Evolutionary conservation across 2,113 vertebrate species (phyloP).

Genomic region (Carettochelys insculpta): DNA sequence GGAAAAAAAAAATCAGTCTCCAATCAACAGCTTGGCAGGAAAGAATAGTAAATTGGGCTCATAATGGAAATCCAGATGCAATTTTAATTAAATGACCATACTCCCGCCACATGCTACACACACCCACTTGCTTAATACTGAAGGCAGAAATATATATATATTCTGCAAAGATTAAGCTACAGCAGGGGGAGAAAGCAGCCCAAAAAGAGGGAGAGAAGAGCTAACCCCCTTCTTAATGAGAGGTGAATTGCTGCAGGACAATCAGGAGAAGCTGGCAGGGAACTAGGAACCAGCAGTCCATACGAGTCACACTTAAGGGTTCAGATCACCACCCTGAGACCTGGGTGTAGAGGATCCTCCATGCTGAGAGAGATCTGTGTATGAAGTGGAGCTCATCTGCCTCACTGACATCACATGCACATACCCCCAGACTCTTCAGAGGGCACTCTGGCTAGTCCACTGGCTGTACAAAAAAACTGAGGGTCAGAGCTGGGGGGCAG

Average conservation of each 20-base stretch:
- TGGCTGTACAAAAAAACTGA: not conserved
- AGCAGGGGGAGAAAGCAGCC: too few relatives aligned
- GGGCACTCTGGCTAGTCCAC: not conserved
- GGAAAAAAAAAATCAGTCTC: not conserved
- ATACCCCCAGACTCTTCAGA: not conserved
- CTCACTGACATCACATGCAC: not conserved
- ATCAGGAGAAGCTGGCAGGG: too few relatives aligned
- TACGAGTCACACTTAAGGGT: too few relatives aligned
- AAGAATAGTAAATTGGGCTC: not conserved
- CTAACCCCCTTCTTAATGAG: too few relatives aligned
- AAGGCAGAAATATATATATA: fast-evolving
- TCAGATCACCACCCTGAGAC: not conserved
- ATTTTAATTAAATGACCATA: not conserved
- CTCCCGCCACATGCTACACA: not conserved
- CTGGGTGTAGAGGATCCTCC: not conserved
- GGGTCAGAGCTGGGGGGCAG: not conserved
- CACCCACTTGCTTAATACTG: not conserved
- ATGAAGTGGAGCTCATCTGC: not conserved
- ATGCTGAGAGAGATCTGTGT: not conserved
- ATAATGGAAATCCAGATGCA: too few relatives aligned
- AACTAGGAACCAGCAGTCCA: too few relatives aligned
- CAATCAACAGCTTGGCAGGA: not conserved
- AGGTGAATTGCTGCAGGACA: too few relatives aligned
- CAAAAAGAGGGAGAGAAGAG: too few relatives aligned
- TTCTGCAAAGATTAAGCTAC: too few relatives aligned